Conservation (phyloP, 2,113 vertebrate genomes). For the Anoplopoma fimbria region DNA sequence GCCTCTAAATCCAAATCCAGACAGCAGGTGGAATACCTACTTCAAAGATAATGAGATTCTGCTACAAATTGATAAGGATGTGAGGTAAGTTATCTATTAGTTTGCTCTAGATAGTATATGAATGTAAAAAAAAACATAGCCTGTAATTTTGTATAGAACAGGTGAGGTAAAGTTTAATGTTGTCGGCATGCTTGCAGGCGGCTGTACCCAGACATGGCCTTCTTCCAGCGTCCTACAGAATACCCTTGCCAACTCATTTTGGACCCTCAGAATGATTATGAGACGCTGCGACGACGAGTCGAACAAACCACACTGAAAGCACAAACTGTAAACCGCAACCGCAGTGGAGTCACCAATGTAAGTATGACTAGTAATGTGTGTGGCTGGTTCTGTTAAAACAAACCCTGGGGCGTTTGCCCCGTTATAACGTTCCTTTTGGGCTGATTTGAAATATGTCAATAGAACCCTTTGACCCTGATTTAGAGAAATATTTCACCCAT, state of each 20-base stretch:
- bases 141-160: neutral
- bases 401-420: too few species aligned
- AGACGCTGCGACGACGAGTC: constrained; percentile 92
- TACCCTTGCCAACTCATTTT: constrained; percentile 95
- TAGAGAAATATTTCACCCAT: too few species aligned
- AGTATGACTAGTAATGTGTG: constrained; percentile 54
- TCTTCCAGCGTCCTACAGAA: constrained; percentile 95
- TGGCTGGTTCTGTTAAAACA: too few species aligned
- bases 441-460: too few species aligned
- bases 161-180: neutral
- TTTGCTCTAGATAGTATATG: neutral
- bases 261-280: constrained; percentile 96
- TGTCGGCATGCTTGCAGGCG: constrained; percentile 82
- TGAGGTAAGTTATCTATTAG: constrained; percentile 85
- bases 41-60: constrained; percentile 98
- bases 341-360: constrained; percentile 97
- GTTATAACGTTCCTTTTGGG: too few species aligned
- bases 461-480: too few species aligned
- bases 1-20: constrained; percentile 97
- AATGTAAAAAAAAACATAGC: neutral
- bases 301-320: constrained; percentile 96
- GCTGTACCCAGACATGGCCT: constrained; percentile 96
- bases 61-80: constrained; percentile 98
- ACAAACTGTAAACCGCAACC: constrained; percentile 94
- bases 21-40: constrained; percentile 97